A percentile compares a stretch with the other conserved stretches of the same genome.
Conservation (phyloP, 2,797 vertebrate species). For the Cirrhinus mrigala region DNA sequence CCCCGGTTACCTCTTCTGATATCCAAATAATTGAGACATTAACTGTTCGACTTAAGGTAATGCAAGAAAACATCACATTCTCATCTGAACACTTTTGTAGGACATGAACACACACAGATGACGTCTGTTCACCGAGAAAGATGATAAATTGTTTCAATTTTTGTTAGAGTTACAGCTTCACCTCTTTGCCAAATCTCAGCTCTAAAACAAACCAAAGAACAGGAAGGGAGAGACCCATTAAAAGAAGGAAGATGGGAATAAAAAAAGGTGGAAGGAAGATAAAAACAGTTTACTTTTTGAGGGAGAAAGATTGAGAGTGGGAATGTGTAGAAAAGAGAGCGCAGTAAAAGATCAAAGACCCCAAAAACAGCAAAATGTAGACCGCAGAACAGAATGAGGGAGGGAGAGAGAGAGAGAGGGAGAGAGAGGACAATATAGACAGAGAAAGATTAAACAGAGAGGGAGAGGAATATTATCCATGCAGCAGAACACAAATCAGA, state of each 20-base stretch:
- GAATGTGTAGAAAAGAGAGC: constrained; percentile 30
- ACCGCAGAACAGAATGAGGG: constrained; percentile 20
- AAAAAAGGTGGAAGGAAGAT: constrained; percentile 28
- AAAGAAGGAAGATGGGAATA: constrained; percentile 33
- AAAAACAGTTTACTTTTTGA: constrained; percentile 45
- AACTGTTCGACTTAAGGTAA: neutral
- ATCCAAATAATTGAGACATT: neutral
- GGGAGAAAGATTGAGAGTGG: constrained; percentile 31
- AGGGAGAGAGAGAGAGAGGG: constrained; percentile 21
- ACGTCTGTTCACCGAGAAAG: constrained; percentile 43
- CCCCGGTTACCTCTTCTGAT: neutral
- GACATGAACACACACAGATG: constrained; percentile 24
- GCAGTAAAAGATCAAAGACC: constrained; percentile 38
- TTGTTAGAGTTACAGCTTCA: constrained; percentile 31
- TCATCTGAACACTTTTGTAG: constrained; percentile 23
- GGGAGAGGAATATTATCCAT: constrained; percentile 10
- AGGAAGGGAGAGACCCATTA: constrained; percentile 38
- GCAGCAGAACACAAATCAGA: constrained; percentile 65
- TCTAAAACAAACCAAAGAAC: constrained; percentile 52
- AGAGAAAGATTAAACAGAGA: constrained; percentile 38
- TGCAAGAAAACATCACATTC: constrained; percentile 5
- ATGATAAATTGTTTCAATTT: constrained; percentile 51
- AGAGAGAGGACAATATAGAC: constrained; percentile 11
- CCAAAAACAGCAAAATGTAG: constrained; percentile 24
- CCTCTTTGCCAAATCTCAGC: constrained; percentile 21